Evolutionary conservation across 2,113 vertebrate species (phyloP).

Genomic region (Pteronura brasiliensis): DNA sequence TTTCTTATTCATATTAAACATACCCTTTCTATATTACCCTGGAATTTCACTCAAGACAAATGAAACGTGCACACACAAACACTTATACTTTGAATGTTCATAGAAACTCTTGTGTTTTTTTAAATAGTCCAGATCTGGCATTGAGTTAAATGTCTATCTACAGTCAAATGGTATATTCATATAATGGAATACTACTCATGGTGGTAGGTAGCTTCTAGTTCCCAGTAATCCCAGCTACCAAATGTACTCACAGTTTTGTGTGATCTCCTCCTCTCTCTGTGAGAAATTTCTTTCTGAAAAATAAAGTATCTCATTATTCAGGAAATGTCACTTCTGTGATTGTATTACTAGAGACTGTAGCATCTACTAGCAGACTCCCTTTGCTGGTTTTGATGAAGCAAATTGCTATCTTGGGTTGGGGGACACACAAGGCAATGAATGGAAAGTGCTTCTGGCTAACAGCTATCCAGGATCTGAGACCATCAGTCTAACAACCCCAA

Average conservation of each 20-base stretch:
- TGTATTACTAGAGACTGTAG: not conserved
- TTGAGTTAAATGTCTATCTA: not conserved
- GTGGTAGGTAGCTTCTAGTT: not conserved
- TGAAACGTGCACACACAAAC: not conserved
- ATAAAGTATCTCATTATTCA: not conserved
- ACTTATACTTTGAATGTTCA: not conserved
- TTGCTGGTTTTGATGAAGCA: not conserved
- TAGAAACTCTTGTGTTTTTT: not conserved
- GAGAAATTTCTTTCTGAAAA: not conserved
- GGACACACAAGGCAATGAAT: not conserved
- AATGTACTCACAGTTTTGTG: not conserved
- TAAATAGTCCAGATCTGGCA: not conserved
- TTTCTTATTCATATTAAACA: not conserved
- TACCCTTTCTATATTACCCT: not conserved
- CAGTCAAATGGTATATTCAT: not conserved
- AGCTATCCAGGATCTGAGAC: not conserved
- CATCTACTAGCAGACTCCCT: not conserved
- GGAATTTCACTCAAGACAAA: not conserved
- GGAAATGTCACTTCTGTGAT: not conserved
- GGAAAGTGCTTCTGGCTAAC: not conserved
- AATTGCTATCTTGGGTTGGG: not conserved
- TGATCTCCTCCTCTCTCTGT: not conserved
- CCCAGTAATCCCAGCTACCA: not conserved
- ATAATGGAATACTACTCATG: not conserved
- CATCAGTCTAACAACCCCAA: not conserved